Conservation (phyloP, 2,797 vertebrate species). For the Gymnoscopelus braueri region DNA sequence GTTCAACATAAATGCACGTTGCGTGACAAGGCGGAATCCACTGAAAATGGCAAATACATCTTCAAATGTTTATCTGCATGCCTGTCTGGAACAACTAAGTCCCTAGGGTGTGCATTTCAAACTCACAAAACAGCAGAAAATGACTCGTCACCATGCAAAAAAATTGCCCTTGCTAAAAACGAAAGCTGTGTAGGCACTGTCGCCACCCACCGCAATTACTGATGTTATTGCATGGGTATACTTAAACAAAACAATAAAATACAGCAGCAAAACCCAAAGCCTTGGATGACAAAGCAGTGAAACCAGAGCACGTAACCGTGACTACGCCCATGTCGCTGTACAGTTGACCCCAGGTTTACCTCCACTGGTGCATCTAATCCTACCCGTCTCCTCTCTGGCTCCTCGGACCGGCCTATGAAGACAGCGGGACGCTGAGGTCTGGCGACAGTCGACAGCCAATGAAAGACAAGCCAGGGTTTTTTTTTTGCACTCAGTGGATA, state of each 20-base stretch:
- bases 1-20: too few species aligned
- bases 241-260: constrained; percentile 12
- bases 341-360: constrained; percentile 72
- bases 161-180: not conserved
- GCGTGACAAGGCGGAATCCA: too few species aligned
- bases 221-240: not conserved
- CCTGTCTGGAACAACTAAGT: not conserved
- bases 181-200: not conserved
- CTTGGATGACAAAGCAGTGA: constrained; percentile 56
- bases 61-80: not conserved
- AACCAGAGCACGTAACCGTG: constrained; percentile 46
- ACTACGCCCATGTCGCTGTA: constrained; percentile 59
- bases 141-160: not conserved
- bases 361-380: constrained; percentile 64
- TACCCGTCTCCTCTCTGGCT: constrained; percentile 54
- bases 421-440: constrained; percentile 56
- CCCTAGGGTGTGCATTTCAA: not conserved
- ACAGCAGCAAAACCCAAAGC: constrained; percentile 11
- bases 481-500: constrained; percentile 48
- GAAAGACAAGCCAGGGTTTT: constrained; percentile 36
- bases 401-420: constrained; percentile 50
- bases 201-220: constrained; percentile 4
- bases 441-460: constrained; percentile 60
- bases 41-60: too few species aligned
- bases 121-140: constrained; percentile 6